Evolutionary conservation across 2,797 vertebrate species (phyloP).

Genomic region (Eutrigla gurnardus): DNA sequence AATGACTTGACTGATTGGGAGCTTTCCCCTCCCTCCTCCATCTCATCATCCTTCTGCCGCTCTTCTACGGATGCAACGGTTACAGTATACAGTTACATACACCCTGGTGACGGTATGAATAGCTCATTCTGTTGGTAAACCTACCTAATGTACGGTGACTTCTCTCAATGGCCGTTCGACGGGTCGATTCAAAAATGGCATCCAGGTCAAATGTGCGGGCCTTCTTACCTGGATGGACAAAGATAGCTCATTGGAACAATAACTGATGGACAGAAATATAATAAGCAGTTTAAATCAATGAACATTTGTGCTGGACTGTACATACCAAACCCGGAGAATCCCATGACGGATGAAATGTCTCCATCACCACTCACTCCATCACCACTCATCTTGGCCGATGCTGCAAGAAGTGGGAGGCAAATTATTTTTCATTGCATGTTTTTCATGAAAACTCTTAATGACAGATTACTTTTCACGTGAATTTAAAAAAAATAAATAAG

Average conservation of each 20-base stretch:
- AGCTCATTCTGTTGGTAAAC: constrained; percentile 18
- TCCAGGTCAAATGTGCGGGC: constrained; percentile 96
- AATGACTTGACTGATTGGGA: constrained; percentile 70
- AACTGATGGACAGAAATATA: neutral
- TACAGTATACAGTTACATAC: neutral
- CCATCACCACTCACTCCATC: constrained; percentile 73
- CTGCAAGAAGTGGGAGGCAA: constrained; percentile 18
- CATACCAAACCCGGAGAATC: constrained; percentile 87
- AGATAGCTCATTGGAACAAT: neutral
- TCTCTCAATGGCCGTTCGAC: constrained; percentile 95
- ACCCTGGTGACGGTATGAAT: neutral
- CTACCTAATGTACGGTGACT: constrained; percentile 90
- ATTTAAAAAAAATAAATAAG: neutral
- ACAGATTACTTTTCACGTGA: neutral
- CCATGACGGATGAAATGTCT: constrained; percentile 84
- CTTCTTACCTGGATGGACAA: constrained; percentile 88
- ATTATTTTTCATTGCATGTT: neutral
- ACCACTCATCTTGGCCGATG: constrained; percentile 41
- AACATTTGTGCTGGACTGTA: neutral
- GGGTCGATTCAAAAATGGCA: constrained; percentile 97
- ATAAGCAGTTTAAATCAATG: neutral
- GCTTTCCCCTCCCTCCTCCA: constrained; percentile 79
- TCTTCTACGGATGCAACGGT: constrained; percentile 67
- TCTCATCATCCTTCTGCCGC: constrained; percentile 72
- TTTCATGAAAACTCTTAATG: neutral